Conservation (phyloP, 1,140 invertebrate genomes). For the Palaemon carinicauda region DNA sequence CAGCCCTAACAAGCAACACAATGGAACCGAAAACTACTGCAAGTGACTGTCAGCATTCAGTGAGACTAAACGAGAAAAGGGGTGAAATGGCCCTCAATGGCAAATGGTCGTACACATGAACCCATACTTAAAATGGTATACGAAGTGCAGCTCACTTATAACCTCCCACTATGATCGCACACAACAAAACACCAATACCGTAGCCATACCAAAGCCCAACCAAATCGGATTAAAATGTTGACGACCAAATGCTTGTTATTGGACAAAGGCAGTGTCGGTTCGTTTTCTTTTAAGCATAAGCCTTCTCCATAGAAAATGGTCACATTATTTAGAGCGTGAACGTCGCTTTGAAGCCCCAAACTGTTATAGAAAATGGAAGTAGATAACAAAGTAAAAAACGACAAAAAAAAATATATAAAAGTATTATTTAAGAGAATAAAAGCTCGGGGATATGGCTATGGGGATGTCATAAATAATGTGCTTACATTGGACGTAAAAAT, state of each 20-base stretch:
- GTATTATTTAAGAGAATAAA: too few species aligned
- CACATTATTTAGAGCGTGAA: background rate
- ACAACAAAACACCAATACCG: background rate
- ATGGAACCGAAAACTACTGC: background rate
- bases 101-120: too few species aligned
- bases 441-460: slow-evolving; percentile 37
- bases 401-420: too few species aligned
- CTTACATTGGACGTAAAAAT: background rate
- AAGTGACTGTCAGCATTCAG: background rate
- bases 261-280: background rate
- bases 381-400: too few species aligned
- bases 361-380: too few species aligned
- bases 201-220: background rate
- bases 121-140: too few species aligned
- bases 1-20: background rate
- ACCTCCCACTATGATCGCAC: background rate
- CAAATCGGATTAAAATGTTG: background rate
- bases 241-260: slow-evolving; percentile 12
- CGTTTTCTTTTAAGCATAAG: slow-evolving; percentile 8
- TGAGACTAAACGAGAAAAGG: too few species aligned
- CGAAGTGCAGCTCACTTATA: background rate
- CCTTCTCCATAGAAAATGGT: slow-evolving; percentile 21
- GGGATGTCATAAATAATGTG: background rate
- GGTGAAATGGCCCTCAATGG: too few species aligned
- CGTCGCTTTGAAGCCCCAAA: too few species aligned